These are phyloP conservation scores for Nomada ruficornis DNA, from an alignment of 2,888 invertebrate genomes.

Conservation along the genomic window DNA sequence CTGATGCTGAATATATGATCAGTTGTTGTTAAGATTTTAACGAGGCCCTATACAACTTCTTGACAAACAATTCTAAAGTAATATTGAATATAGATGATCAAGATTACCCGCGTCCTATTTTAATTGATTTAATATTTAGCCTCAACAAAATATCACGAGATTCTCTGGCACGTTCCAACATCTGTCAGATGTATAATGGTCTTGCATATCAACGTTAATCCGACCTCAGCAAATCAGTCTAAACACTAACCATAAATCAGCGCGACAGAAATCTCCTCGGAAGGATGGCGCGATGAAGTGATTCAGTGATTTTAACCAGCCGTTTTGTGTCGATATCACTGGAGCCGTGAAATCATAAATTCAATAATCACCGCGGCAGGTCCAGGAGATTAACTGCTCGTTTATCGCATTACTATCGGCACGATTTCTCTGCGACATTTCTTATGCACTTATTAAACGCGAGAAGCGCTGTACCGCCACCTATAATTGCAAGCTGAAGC, in stretches of 20 bases:
- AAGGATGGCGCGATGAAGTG: constrained; percentile 1
- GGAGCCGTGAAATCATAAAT: constrained; percentile 17
- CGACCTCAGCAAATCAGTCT: not conserved
- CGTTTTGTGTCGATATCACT: constrained; percentile 16
- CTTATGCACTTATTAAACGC: not conserved
- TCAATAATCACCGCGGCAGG: constrained; percentile 11
- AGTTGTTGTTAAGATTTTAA: no score
- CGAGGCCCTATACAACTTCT: no score
- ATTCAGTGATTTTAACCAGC: constrained; percentile 26
- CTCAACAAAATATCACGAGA: not conserved
- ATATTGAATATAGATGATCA: no score
- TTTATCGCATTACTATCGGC: constrained; percentile 26
- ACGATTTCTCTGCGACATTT: no score
- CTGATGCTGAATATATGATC: no score
- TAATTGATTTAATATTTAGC: not conserved
- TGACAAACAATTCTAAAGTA: no score
- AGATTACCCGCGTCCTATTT: no score
- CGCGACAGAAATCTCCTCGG: not conserved
- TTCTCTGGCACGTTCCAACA: not conserved
- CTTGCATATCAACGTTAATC: not conserved
- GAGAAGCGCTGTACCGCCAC: no score
- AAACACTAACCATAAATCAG: constrained; percentile 30
- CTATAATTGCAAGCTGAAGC: no score
- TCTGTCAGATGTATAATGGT: not conserved
- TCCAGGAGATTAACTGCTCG: constrained; percentile 29